Evolutionary conservation across 2,797 vertebrate genomes (phyloP), one percentile per base, ranked within the genome.

Genomic region (Rhyacichthys aspro): DNA sequence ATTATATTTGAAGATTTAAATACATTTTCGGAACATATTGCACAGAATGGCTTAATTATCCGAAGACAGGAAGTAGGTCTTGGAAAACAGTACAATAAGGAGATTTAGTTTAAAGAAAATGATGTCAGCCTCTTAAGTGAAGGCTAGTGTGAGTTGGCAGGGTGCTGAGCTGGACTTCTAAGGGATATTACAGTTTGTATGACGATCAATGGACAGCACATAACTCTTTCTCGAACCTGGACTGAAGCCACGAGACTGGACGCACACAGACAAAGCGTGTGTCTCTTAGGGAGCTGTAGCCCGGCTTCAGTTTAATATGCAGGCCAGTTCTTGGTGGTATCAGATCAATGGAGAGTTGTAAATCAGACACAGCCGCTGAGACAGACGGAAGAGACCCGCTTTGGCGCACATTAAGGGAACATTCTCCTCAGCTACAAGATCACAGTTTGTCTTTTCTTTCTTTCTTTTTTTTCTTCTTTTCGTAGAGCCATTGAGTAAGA

Each of bases 271-370:
- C 9, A 64, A 73, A 44, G 58, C 28, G 42, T 52, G 56, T 6
- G 10, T 72, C 74, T 81, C 77, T 9, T 4, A 70, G 19, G 69
- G 66, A 73, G 75, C 67, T 62, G 63, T 63, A 78, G 69, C 65
- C 10, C 70, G 68, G 69, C 77, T 55, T 77, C 41, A 42, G 82
- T 81, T 89, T 84, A 83, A 83, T 81, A 86, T 79, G 76, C 80
- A 78, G 82, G 74, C 79, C 77, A 84, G 62, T 88, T 89, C 84
- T 82, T 83, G 81, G 79, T 86, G 78, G 78, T 84, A 86, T 86
- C 82, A 84, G 77, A 90, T 90, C 88, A 88, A 79, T 83, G 67
- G 68, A 79, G 84, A 72, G 73, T 80, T 85, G 85, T 55, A 87
- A 89, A 88, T 90, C 77, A 88, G 85, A 88, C 85, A 71, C 82